Percentiles rank a stretch among this genome's conserved stretches.
Evolutionary conservation across 2,797 vertebrate genomes (phyloP).

Genomic region (Bryconaethiops microstoma): DNA sequence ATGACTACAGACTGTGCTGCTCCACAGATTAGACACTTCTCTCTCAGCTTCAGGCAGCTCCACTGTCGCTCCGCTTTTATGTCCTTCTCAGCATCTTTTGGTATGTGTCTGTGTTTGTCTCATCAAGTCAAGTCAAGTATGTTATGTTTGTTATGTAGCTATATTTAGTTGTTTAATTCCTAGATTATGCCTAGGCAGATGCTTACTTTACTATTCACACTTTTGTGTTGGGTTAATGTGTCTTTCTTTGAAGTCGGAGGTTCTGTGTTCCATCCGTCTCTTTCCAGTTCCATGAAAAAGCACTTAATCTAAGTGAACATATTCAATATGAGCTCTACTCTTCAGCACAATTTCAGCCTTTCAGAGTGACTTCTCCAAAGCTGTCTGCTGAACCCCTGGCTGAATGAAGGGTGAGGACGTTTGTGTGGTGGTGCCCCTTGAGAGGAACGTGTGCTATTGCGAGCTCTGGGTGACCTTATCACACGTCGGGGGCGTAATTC

Average conservation of each 20-base stretch:
- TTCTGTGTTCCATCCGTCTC: neutral
- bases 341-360: neutral
- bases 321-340: neutral
- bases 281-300: neutral
- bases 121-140: too few relatives aligned
- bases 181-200: too few relatives aligned
- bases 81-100: neutral
- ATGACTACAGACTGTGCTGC: constrained; percentile 5
- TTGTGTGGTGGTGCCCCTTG: constrained; percentile 3
- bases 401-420: constrained; percentile 11
- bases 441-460: constrained; percentile 12
- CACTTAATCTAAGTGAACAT: constrained; percentile 6
- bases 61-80: neutral
- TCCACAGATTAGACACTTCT: constrained; percentile 16
- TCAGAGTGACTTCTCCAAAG: neutral
- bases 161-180: neutral
- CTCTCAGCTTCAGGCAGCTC: constrained; percentile 24
- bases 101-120: neutral
- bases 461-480: constrained; percentile 29
- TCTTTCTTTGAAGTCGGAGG: neutral
- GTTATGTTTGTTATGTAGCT: too few relatives aligned
- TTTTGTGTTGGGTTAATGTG: too few relatives aligned
- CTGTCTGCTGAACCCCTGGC: constrained; percentile 4
- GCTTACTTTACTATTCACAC: neutral
- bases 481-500: constrained; percentile 9